phyloP scores from a whole-genome alignment of 37 sponge, comb jelly and placozoan genomes.

The Petrosia ficiformis region DNA sequence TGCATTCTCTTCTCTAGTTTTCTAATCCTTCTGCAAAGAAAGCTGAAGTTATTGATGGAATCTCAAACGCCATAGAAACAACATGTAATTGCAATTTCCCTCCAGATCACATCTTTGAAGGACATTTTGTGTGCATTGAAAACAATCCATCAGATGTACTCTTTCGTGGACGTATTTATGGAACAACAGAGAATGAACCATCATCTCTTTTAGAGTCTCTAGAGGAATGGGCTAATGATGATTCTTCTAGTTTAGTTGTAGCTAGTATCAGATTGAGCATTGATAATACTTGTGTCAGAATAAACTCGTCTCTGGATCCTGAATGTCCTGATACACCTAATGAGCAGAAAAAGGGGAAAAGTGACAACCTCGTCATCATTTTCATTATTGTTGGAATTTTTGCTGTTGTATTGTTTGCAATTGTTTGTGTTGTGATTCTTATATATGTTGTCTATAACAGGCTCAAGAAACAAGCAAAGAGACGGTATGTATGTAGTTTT shows the following conservation, averaged over 20 bases:
- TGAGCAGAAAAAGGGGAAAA: no score
- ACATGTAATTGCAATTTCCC: no score
- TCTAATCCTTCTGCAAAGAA: no score
- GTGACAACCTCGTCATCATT: no score
- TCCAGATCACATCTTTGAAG: not conserved
- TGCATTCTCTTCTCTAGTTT: no score
- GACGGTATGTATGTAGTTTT: not conserved
- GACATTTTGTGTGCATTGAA: not conserved
- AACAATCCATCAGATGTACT: not conserved
- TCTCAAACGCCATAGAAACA: no score
- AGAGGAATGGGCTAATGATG: not conserved
- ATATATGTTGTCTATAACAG: not conserved
- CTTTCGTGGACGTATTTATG: not conserved
- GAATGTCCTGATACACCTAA: no score
- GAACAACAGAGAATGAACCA: not conserved
- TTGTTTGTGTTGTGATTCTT: not conserved
- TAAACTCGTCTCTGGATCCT: not conserved
- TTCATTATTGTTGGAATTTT: no score
- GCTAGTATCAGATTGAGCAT: not conserved
- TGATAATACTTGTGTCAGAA: not conserved
- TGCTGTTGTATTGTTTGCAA: no score
- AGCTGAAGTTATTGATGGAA: no score
- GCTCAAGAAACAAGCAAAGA: not conserved
- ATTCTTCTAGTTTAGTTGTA: not conserved
- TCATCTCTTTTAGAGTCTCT: not conserved